Evolutionary conservation across 2,113 vertebrate species (phyloP).

Genomic region (Callaeas wilsoni): DNA sequence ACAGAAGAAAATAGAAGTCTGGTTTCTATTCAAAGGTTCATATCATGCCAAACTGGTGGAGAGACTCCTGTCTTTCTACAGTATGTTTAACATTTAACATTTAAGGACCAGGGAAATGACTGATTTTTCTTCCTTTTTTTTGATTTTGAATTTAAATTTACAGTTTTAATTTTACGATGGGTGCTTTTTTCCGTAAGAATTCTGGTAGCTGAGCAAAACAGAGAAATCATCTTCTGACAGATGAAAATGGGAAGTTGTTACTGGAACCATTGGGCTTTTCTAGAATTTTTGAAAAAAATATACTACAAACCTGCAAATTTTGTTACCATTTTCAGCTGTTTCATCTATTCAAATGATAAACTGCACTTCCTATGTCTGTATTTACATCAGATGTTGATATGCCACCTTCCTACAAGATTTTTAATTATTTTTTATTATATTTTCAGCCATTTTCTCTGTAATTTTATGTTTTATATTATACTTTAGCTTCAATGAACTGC

Average conservation of each 20-base stretch:
- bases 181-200: not conserved
- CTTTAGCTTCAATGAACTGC: slow-evolving; percentile 58
- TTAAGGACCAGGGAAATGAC: not conserved
- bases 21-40: not conserved
- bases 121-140: not conserved
- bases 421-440: slow-evolving; percentile 65
- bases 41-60: not conserved
- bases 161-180: not conserved
- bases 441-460: slow-evolving; percentile 41
- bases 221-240: not conserved
- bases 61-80: not conserved
- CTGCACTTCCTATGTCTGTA: slow-evolving; percentile 12
- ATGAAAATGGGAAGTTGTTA: not conserved
- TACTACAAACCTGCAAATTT: not conserved
- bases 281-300: not conserved
- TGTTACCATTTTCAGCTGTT: not conserved
- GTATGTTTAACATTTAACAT: not conserved
- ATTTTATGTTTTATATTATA: slow-evolving; percentile 50
- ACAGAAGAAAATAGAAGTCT: not conserved
- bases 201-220: not conserved
- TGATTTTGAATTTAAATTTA: not conserved
- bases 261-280: not conserved
- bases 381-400: slow-evolving; percentile 42
- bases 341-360: slow-evolving; percentile 31
- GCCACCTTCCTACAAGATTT: slow-evolving; percentile 30